Evolutionary conservation across 2,113 vertebrate genomes (phyloP), one percentile per base, ranked within the genome.

Genomic region (Hyaena hyaena): DNA sequence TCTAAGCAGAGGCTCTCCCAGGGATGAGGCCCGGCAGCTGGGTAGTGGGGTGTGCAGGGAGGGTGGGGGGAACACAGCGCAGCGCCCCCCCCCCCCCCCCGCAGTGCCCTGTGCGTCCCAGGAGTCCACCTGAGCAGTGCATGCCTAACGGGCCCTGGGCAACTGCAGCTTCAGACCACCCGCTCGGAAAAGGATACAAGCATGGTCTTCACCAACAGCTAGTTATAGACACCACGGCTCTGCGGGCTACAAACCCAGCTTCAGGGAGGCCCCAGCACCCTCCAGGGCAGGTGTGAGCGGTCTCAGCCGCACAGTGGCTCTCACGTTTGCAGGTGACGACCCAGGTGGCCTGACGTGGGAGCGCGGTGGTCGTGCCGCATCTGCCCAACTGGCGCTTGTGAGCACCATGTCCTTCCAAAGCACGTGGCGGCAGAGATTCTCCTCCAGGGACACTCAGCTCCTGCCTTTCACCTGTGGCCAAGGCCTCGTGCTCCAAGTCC

Each of bases 331-430:
- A 80, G 99, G 97, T 33, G 98, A 98, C 53, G 94, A 96, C 0
- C 1, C 58, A 6, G 48, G 0, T 0, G 19, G 50, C 31, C 55
- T 76, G 0, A 16, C 0, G 0, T 1, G 81, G 88, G 92, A 97
- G 58, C 98, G 43, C 0, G 16, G 81, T 0, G 90, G 65, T 4
- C 93, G 98, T 0, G 95, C 97, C 0, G 94, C 97, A 0, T 88
- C 98, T 82, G 97, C 98, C 50, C 99, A 99, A 97, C 98, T 99
- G 55, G 95, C 98, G 0, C 95, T 99, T 69, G 98, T 99, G 92
- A 99, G 99, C 98, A 99, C 98, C 1, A 98, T 99, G 98, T 97
- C 98, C 73, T 99, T 99, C 98, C 99, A 98, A 96, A 99, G 99
- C 33, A 94, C 74, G 2, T 99, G 99, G 99, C 99, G 99, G 97